These are phyloP conservation scores for Lepidocyrtinus sp. DNA, from an alignment of 2,888 invertebrate species.

Conservation along the genomic window DNA sequence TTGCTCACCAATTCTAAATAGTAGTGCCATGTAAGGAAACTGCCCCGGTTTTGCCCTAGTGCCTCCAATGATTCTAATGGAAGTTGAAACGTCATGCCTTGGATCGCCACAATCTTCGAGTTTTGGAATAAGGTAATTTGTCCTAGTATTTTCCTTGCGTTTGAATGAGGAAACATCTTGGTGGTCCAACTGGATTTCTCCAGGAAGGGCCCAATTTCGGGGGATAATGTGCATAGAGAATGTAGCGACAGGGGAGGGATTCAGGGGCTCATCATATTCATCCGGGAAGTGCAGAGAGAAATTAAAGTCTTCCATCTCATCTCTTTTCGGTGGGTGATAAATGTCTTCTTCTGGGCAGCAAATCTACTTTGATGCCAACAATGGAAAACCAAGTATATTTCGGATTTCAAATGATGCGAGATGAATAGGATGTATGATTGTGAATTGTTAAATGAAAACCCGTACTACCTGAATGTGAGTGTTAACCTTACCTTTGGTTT, in stretches of 20 bases:
- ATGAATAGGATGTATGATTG: too few relatives aligned
- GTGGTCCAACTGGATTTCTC: too few relatives aligned
- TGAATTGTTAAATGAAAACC: background rate
- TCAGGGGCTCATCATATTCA: background rate
- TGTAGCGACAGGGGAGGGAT: background rate
- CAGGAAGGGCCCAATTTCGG: too few relatives aligned
- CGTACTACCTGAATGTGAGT: background rate
- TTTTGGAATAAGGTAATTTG: too few relatives aligned
- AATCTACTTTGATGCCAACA: background rate
- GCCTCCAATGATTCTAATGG: slow-evolving; percentile 78
- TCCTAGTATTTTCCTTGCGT: too few relatives aligned
- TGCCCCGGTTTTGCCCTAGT: slow-evolving; percentile 77
- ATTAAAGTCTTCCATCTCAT: slow-evolving; percentile 26
- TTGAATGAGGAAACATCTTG: too few relatives aligned
- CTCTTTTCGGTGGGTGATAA: background rate
- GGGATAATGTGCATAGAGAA: background rate
- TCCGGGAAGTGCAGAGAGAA: slow-evolving; percentile 16
- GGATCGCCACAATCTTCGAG: slow-evolving; percentile 63
- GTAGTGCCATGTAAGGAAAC: slow-evolving; percentile 82
- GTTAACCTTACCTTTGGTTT: slow-evolving; percentile 30
- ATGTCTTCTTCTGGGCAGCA: slow-evolving; percentile 4
- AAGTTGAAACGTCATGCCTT: slow-evolving; percentile 36
- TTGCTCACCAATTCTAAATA: slow-evolving; percentile 76
- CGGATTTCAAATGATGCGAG: too few relatives aligned
- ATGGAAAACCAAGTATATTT: too few relatives aligned